A percentile compares a stretch with the other conserved stretches of the same genome.
Conservation (phyloP, 2,113 vertebrate species). For the Turnix velox region DNA sequence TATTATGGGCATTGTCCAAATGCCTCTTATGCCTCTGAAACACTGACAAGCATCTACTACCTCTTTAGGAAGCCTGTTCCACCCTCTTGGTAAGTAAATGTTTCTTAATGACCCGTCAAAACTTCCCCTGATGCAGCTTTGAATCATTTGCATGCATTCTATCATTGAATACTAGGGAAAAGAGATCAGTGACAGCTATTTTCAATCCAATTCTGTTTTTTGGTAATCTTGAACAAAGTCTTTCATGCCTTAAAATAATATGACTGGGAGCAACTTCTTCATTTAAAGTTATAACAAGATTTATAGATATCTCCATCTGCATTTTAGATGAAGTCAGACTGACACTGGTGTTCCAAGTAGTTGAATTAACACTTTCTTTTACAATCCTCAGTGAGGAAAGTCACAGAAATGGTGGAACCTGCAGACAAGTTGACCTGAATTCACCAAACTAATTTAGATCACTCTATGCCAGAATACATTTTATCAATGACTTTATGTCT, state of each 20-base stretch:
- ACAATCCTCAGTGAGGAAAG: background rate
- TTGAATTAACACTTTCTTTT: background rate
- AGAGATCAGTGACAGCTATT: background rate
- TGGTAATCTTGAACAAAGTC: background rate
- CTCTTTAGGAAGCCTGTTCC: background rate
- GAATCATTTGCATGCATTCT: fast-evolving
- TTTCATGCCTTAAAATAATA: background rate
- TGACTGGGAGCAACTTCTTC: background rate
- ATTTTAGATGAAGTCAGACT: background rate
- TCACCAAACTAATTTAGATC: background rate
- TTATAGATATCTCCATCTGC: background rate
- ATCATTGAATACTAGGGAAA: background rate
- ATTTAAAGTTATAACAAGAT: background rate
- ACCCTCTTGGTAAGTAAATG: background rate
- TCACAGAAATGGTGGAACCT: background rate
- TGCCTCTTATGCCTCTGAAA: background rate
- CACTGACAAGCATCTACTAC: background rate
- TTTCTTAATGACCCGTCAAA: background rate
- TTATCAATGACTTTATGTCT: background rate
- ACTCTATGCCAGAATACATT: background rate
- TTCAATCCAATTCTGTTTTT: background rate
- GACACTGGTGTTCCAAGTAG: background rate
- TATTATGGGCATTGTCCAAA: background rate
- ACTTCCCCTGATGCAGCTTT: background rate
- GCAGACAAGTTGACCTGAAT: background rate